Conservation (phyloP, 2,113 vertebrate species). For the Colinus virginianus region DNA sequence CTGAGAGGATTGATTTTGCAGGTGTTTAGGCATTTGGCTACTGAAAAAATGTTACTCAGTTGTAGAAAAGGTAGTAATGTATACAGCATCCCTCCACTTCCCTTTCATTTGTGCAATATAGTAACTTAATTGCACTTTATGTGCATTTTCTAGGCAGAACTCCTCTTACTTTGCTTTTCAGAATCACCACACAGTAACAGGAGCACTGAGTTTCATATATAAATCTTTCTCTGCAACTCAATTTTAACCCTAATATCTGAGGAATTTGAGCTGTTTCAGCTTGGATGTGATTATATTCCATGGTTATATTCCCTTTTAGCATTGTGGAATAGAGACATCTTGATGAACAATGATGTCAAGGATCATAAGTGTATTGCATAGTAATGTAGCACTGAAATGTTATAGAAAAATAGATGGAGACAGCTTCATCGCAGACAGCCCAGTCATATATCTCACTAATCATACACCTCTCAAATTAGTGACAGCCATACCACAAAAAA, state of each 20-base stretch:
- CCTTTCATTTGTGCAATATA: background rate
- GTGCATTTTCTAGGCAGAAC: background rate
- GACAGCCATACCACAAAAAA: background rate
- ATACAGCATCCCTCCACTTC: background rate
- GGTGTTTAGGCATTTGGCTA: background rate
- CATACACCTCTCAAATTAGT: background rate
- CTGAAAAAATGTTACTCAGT: background rate
- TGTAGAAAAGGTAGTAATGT: background rate
- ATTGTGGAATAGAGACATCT: background rate
- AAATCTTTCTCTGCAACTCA: background rate
- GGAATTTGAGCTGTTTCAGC: background rate
- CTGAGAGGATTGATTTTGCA: background rate
- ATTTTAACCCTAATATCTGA: background rate
- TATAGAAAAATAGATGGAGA: background rate
- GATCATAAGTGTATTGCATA: background rate
- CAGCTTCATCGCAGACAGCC: background rate
- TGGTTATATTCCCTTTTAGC: background rate
- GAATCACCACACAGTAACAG: background rate
- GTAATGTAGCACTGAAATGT: background rate
- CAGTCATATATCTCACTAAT: background rate
- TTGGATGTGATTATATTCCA: background rate
- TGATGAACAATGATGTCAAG: background rate
- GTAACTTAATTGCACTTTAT: background rate
- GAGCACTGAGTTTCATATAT: accelerated
- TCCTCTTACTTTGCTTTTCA: background rate